Percentiles rank a stretch among this genome's conserved stretches.
These are phyloP conservation scores for Takifugu rubripes DNA, from an alignment of 2,797 vertebrate species.

Conservation along the genomic window DNA sequence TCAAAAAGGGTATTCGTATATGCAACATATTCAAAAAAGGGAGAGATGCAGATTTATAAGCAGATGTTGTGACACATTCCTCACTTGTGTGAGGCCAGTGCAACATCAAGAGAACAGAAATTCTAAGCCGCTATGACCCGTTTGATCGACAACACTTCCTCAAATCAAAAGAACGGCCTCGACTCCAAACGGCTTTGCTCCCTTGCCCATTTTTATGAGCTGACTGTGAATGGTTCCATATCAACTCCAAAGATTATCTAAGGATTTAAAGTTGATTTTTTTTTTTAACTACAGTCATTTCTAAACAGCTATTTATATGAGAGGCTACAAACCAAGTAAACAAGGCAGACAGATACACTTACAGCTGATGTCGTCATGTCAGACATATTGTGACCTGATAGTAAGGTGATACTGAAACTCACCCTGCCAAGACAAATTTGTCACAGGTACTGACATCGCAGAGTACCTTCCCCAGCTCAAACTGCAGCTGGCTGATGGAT, in stretches of 20 bases:
- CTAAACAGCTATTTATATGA: neutral
- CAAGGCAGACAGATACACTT: neutral
- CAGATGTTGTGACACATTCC: too few relatives aligned
- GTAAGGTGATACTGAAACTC: constrained; percentile 53
- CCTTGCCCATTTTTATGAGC: too few relatives aligned
- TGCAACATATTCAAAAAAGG: too few relatives aligned
- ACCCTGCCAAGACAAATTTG: constrained; percentile 90
- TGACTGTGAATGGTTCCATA: too few relatives aligned
- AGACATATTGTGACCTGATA: neutral
- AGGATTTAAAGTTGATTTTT: constrained; percentile 1
- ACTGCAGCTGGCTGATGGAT: constrained; percentile 88
- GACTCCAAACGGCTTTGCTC: too few relatives aligned
- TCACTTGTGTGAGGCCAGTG: too few relatives aligned
- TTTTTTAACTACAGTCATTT: constrained; percentile 8
- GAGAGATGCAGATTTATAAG: too few relatives aligned
- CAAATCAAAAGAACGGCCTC: too few relatives aligned
- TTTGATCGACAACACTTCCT: neutral
- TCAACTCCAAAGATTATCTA: neutral
- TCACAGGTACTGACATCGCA: constrained; percentile 86
- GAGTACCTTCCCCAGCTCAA: constrained; percentile 85
- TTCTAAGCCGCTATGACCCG: neutral
- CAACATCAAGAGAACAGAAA: too few relatives aligned
- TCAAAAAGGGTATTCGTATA: too few relatives aligned
- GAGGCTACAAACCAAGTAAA: constrained; percentile 1
- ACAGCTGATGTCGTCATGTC: neutral